These are phyloP conservation scores for Adelognathus sp. DNA, from an alignment of 2,888 invertebrate species.

Conservation along the genomic window DNA sequence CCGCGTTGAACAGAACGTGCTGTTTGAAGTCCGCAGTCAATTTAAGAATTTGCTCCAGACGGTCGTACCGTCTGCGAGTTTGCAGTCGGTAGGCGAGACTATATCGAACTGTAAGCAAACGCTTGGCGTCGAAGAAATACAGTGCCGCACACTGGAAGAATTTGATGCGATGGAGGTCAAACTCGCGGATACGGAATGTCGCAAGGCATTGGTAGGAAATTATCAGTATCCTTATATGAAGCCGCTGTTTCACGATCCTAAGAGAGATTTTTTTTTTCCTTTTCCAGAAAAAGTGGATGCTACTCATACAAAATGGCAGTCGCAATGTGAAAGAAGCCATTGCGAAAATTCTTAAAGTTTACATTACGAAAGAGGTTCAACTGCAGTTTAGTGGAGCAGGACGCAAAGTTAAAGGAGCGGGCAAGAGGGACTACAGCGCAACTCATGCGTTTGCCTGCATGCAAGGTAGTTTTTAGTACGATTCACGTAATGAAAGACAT, in stretches of 20 bases:
- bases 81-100: neutral
- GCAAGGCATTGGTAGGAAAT: neutral
- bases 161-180: neutral
- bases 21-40: neutral
- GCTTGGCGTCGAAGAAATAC: neutral
- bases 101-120: neutral
- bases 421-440: constrained; percentile 58
- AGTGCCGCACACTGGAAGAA: neutral
- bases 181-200: neutral
- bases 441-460: constrained; percentile 59
- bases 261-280: constrained; percentile 15
- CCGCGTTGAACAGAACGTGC: neutral
- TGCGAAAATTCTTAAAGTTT: constrained; percentile 56
- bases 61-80: neutral
- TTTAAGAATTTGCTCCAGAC: neutral
- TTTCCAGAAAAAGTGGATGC: constrained; percentile 59
- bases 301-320: constrained; percentile 54
- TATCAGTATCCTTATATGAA: neutral
- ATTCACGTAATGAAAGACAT: neutral
- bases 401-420: constrained; percentile 55
- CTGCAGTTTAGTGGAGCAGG: constrained; percentile 60
- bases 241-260: neutral
- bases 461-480: constrained; percentile 56
- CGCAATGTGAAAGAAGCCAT: constrained; percentile 55
- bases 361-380: constrained; percentile 61